Conservation (phyloP, 2,888 invertebrate genomes). For the Thera britannica region DNA sequence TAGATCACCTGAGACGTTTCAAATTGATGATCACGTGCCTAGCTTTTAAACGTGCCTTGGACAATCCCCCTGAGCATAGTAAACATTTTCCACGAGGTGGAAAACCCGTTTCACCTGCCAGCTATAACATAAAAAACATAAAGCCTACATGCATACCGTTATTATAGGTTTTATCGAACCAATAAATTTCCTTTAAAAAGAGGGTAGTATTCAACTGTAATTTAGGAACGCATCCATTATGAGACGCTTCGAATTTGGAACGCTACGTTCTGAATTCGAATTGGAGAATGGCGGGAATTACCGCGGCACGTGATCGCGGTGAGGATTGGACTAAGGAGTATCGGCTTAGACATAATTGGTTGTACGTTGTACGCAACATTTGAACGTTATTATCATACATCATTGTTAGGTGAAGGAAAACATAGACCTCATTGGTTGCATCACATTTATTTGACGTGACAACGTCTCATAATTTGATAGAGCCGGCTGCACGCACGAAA, state of each 20-base stretch:
- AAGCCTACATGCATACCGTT: neutral
- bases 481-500: too few relatives aligned
- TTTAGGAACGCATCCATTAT: conserved; percentile 27
- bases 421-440: too few relatives aligned
- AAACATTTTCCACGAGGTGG: too few relatives aligned
- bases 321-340: conserved; percentile 22
- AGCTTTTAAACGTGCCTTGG: too few relatives aligned
- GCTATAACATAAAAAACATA: too few relatives aligned
- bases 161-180: neutral
- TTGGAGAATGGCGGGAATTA: conserved; percentile 34
- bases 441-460: too few relatives aligned
- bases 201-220: conserved; percentile 21
- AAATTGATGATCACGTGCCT: too few relatives aligned
- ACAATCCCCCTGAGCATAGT: too few relatives aligned
- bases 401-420: neutral
- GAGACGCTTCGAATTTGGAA: conserved; percentile 13
- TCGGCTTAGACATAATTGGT: conserved; percentile 10
- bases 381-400: too few relatives aligned
- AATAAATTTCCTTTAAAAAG: conserved; percentile 5
- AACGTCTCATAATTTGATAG: too few relatives aligned
- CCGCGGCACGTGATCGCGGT: conserved; percentile 26
- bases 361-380: neutral
- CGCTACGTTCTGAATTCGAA: conserved; percentile 33
- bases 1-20: too few relatives aligned
- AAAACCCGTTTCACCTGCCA: too few relatives aligned